Conservation (phyloP, 2,888 invertebrate species). For the Caenorhabditis drosophilae region DNA sequence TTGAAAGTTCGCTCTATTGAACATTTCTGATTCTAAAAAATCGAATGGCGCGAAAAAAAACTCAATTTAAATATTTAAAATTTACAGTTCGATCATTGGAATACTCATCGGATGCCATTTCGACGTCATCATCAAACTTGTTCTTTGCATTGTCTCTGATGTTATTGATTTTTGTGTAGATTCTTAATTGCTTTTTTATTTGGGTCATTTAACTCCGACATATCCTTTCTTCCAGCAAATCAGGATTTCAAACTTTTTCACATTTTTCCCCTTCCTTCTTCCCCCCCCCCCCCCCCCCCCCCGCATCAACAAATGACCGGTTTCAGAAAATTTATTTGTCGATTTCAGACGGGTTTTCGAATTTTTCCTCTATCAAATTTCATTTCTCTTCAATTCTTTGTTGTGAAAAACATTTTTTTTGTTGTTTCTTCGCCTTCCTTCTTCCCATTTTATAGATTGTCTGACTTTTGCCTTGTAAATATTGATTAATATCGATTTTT, state of each 20-base stretch:
- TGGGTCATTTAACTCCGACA: neutral
- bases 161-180: too few relatives aligned
- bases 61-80: too few relatives aligned
- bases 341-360: constrained; percentile 12
- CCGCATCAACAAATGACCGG: constrained; percentile 10
- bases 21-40: too few relatives aligned
- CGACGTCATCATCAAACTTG: constrained; percentile 9
- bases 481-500: too few relatives aligned
- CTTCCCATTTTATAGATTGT: too few relatives aligned
- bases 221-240: neutral
- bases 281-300: constrained; percentile 2
- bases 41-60: too few relatives aligned
- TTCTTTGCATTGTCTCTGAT: neutral
- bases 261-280: neutral
- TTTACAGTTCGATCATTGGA: constrained; percentile 22
- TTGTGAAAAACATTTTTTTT: too few relatives aligned
- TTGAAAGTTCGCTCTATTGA: too few relatives aligned
- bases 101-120: too few relatives aligned
- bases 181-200: neutral
- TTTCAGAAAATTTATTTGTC: constrained; percentile 9
- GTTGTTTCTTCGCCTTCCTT: too few relatives aligned
- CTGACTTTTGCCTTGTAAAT: too few relatives aligned
- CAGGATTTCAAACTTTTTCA: neutral
- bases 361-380: neutral
- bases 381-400: too few relatives aligned